Evolutionary conservation across 2,113 vertebrate genomes (phyloP), one percentile per base, ranked within the genome.

Genomic region (Capricornis sumatraensis): DNA sequence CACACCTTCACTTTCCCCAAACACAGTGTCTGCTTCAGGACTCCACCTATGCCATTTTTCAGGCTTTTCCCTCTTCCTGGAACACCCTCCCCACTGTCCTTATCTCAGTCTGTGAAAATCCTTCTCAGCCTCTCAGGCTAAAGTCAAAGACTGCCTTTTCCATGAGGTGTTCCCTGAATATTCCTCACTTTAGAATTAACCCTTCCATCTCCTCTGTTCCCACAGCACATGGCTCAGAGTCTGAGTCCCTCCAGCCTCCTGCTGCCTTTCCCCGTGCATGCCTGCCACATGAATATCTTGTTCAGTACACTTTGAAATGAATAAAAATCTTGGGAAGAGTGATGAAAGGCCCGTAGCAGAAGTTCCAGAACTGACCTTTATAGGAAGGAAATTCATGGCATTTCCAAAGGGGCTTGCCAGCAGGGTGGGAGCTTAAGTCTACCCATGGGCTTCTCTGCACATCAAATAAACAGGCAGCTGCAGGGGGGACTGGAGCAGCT

Each of bases 81-180:
- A 87, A 60, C 30, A 40, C 19, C 30, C 43, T 79, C 25, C 11
- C 52, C 13, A 28, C 45, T 67, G 10, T 89, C 27, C 19, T 79
- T n/a, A 13, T 33, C 40, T 87, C 8, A 6, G 52, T n/a, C 12
- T 78, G 4, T 40, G 62, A 87, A 86, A 74, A 71, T 92, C 55
- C 57, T 96, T 87, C 55, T 67, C 6, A 21, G 52, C 9, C 40
- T 89, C 91, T 55, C 71, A 62, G 40, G n/a, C 30, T 76, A 52
- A 97, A 30, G 33, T 50, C 64, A 79, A 94, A 95, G n/a, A 25
- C 62, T 23, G 12, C 60, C 60, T 94, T 88, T 85, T 88, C 94
- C 89, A 62, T 0, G 23, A 96, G 94, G 91, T 25, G 55, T 87
- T 84, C 79, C 79, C 21, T 57, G 64, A 76, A 60, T 78, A 30